Conservation (phyloP, 2,113 vertebrate genomes). For the Melanerpes formicivorus region DNA sequence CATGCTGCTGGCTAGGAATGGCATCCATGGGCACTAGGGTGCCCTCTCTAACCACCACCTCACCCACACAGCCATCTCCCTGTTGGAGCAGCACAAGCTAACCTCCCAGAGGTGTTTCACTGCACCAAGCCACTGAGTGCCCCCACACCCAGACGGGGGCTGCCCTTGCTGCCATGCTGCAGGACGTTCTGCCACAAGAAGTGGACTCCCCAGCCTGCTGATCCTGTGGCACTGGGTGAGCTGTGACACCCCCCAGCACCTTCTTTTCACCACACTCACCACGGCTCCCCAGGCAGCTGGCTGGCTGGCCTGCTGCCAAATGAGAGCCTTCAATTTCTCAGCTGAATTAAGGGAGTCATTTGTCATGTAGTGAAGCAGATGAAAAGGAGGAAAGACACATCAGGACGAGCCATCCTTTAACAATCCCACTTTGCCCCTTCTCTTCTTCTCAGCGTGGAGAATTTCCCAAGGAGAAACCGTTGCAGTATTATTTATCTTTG, state of each 20-base stretch:
- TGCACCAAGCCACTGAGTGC: accelerated
- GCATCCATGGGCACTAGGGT: background rate
- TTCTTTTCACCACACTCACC: background rate
- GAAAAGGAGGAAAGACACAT: background rate
- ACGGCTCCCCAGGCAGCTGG: accelerated
- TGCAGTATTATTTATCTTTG: background rate
- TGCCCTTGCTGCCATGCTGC: accelerated
- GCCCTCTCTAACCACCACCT: background rate
- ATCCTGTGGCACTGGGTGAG: accelerated
- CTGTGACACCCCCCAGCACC: background rate
- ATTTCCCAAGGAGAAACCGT: constrained; percentile 3
- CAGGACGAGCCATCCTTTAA: background rate
- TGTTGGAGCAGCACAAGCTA: background rate
- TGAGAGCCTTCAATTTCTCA: background rate
- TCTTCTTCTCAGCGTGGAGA: background rate
- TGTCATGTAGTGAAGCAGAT: background rate
- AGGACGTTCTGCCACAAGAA: background rate
- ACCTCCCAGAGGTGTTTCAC: background rate
- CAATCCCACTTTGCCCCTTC: background rate
- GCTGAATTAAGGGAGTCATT: background rate
- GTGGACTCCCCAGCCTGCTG: accelerated
- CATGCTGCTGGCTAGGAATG: background rate
- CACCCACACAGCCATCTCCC: accelerated
- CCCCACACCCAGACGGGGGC: background rate
- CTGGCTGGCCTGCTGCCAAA: background rate